Evolutionary conservation across 2,113 vertebrate species (phyloP).

Genomic region (Catharus minimus): DNA sequence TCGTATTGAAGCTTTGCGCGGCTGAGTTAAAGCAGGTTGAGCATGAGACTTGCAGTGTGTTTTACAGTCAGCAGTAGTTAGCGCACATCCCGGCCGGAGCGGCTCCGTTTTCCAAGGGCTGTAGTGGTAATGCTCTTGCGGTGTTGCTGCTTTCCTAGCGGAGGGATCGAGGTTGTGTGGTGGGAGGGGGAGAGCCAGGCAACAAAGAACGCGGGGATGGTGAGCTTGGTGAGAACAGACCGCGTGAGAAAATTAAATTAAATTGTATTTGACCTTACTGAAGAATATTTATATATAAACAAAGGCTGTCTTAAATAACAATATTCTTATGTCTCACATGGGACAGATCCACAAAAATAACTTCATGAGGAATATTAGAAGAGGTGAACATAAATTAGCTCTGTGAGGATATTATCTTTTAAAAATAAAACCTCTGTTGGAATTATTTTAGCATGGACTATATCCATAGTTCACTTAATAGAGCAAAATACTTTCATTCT

Average conservation of each 20-base stretch:
- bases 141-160: accelerated
- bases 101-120: not conserved
- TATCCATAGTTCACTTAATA: not conserved
- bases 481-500: not conserved
- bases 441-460: not conserved
- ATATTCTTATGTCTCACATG: not conserved
- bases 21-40: not conserved
- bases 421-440: not conserved
- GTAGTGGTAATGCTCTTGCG: accelerated
- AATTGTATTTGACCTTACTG: too few relatives aligned
- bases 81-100: accelerated
- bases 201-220: not conserved
- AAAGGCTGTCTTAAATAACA: not conserved
- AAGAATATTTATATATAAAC: not conserved
- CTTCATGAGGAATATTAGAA: not conserved
- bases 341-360: not conserved
- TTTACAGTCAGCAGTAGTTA: accelerated
- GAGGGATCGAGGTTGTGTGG: not conserved
- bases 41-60: accelerated
- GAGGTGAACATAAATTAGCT: not conserved
- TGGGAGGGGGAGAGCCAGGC: not conserved
- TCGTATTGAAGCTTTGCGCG: not conserved
- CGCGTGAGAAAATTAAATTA: not conserved
- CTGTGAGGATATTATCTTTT: not conserved
- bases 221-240: accelerated